These are phyloP conservation scores for Synergus umbraculus DNA, from an alignment of 2,888 invertebrate species.

Conservation along the genomic window DNA sequence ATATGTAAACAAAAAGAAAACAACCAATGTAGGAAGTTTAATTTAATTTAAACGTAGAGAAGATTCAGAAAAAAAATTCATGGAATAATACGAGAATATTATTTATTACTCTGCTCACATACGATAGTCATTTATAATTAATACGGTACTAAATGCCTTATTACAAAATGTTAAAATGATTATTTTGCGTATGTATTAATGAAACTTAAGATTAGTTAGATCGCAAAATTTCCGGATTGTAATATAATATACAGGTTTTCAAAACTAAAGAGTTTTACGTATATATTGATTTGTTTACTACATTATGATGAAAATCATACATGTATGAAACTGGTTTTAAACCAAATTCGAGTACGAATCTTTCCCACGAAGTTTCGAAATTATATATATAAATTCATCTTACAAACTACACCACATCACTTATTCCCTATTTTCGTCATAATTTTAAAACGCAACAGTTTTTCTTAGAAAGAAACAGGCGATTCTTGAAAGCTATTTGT, in stretches of 20 bases:
- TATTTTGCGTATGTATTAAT: constrained; percentile 10
- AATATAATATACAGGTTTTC: constrained; percentile 32
- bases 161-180: constrained; percentile 50
- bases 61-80: constrained; percentile 1
- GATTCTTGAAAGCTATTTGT: constrained; percentile 9
- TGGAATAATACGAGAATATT: constrained; percentile 57
- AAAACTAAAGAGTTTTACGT: constrained; percentile 27
- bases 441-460: constrained; percentile 21
- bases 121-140: constrained; percentile 48
- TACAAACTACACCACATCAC: constrained; percentile 11
- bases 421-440: constrained; percentile 31
- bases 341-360: constrained; percentile 20
- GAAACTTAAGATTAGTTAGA: constrained; percentile 10
- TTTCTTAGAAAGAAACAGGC: constrained; percentile 26
- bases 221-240: constrained; percentile 2
- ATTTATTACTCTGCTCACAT: constrained; percentile 54
- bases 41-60: neutral
- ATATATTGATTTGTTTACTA: neutral
- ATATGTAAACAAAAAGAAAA: too few species aligned
- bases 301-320: constrained; percentile 34
- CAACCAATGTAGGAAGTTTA: too few species aligned
- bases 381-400: constrained; percentile 31
- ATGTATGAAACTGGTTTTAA: neutral
- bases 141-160: constrained; percentile 50
- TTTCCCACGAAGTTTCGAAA: constrained; percentile 30